Conservation (phyloP, 2,888 invertebrate species). For the Helobdella robusta region DNA sequence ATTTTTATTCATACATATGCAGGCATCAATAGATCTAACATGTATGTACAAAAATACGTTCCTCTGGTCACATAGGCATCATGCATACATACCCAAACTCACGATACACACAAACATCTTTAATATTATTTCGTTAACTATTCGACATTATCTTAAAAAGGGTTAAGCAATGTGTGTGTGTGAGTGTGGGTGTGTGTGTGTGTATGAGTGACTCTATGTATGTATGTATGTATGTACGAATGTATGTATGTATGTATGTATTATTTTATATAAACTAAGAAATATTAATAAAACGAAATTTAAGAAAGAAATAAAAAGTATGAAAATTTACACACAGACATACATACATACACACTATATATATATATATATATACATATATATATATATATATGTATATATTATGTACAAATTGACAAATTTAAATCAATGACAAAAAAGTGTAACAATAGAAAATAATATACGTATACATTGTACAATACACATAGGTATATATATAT, state of each 20-base stretch:
- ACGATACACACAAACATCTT: no score
- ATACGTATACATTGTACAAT: background rate
- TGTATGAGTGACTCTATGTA: background rate
- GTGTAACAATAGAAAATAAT: background rate
- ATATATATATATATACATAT: constrained; percentile 1
- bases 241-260: background rate
- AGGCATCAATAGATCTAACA: no score
- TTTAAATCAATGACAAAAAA: no score
- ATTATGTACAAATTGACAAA: no score
- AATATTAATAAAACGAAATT: background rate
- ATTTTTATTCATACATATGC: no score
- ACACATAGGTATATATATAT: background rate
- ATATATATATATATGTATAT: constrained; percentile 1
- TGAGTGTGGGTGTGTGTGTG: background rate
- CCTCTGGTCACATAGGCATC: no score
- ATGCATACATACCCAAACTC: no score
- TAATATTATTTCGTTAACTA: no score
- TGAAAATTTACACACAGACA: background rate
- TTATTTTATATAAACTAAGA: background rate
- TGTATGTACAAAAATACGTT: no score
- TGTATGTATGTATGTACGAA: background rate
- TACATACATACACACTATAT: constrained; percentile 2
- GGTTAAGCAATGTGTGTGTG: background rate
- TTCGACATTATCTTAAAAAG: no score
- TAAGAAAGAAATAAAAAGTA: background rate